phyloP scores from a whole-genome alignment of 1,140 invertebrate species.

The Oreohelix idahoensis region DNA sequence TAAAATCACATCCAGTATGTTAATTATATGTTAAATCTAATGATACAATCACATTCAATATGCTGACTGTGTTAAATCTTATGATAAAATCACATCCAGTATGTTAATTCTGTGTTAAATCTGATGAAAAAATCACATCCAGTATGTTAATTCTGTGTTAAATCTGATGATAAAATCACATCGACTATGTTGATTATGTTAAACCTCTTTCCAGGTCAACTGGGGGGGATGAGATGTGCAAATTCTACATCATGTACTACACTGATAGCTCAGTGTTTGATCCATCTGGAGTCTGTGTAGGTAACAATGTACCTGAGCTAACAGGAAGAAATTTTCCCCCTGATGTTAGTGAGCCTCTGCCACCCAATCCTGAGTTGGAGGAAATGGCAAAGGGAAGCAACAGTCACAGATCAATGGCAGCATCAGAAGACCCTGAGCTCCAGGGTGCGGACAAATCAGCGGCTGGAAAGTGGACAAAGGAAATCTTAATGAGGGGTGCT shows the following conservation, averaged over 20 bases:
- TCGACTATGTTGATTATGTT: too few species aligned
- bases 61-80: too few species aligned
- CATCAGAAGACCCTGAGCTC: background rate
- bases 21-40: too few species aligned
- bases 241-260: conserved; percentile 99
- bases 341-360: conserved; percentile 70
- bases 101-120: too few species aligned
- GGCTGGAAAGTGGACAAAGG: background rate
- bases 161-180: too few species aligned
- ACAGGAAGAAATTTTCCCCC: conserved; percentile 60
- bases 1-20: too few species aligned
- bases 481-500: background rate
- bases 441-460: too few species aligned
- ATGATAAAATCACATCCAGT: too few species aligned
- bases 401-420: conserved; percentile 17
- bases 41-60: too few species aligned
- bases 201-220: conserved; percentile 78
- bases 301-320: conserved; percentile 51
- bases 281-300: conserved; percentile 51
- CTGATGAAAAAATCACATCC: too few species aligned
- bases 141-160: too few species aligned
- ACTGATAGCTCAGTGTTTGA: conserved; percentile 78
- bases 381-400: conserved; percentile 68
- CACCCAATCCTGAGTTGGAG: conserved; percentile 74
- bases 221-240: conserved; percentile 99